phyloP scores from a whole-genome alignment of 2,888 invertebrate genomes.

The Drosophila pseudotakahashii region DNA sequence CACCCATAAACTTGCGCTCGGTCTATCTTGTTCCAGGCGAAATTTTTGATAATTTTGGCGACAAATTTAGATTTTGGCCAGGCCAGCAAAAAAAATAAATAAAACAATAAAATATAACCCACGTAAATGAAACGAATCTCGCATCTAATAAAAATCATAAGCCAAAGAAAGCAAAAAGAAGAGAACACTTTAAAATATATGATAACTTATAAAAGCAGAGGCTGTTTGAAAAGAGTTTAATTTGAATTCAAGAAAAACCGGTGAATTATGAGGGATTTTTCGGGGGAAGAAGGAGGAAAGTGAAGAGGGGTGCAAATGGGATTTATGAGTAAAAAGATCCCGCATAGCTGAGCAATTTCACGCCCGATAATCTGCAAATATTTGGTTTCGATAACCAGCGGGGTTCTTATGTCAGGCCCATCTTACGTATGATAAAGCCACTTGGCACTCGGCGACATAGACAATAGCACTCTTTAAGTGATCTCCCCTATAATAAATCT shows the following conservation, averaged over 20 bases:
- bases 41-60: constrained; percentile 61
- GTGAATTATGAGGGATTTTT: constrained; percentile 36
- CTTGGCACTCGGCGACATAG: constrained; percentile 50
- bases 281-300: background rate
- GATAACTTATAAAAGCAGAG: constrained; percentile 23
- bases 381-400: constrained; percentile 1
- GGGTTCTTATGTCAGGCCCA: no score
- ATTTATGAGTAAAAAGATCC: constrained; percentile 15
- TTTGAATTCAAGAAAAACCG: constrained; percentile 56
- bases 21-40: constrained; percentile 53
- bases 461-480: constrained; percentile 63
- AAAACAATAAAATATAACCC: constrained; percentile 9
- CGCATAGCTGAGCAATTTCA: constrained; percentile 23
- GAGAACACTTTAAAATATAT: constrained; percentile 22
- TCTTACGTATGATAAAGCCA: constrained; percentile 6
- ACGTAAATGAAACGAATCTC: constrained; percentile 31
- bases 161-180: constrained; percentile 31
- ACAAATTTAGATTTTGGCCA: constrained; percentile 48
- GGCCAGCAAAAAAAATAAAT: constrained; percentile 7
- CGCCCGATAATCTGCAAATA: constrained; percentile 39
- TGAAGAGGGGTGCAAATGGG: background rate
- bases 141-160: constrained; percentile 51
- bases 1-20: constrained; percentile 72
- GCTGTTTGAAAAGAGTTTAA: constrained; percentile 35
- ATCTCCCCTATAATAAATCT: constrained; percentile 46